Base-by-base conservation (phyloP, 2,888 invertebrate species). In the Odontomyia ornata region DNA sequence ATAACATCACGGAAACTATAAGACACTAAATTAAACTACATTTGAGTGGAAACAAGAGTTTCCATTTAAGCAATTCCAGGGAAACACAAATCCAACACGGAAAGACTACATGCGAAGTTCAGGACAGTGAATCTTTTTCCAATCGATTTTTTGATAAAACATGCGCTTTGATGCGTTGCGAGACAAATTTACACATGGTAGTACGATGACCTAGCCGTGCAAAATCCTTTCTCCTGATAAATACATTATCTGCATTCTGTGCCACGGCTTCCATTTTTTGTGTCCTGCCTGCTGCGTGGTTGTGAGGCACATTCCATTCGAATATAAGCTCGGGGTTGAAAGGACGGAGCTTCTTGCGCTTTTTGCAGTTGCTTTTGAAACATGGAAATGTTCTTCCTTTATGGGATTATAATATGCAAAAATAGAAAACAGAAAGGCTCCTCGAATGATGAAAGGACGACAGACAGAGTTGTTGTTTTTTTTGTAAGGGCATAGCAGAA, bases 261-360 rank as follows among this genome's bases (percentile, higher is more conserved):
- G 30, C 30, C 64, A 23, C 23, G 64, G 64, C n/a, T 36, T 36
- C 9, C 9, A 18, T 52, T 52, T 60, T 60, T 46, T 47, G 47
- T 47, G 13, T 18, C 56, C 15, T 13, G 23, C 25, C 18, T 13
- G 25, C 18, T n/a, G 15, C 25, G 21, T 21, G 25, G 25, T 23
- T n/a, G 15, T 13, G 21, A 60, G 25, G 18, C 25, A 25, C 1
- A 60, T 80, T 27, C 80, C 82, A 47, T n/a, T n/a, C n/a, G n/a
- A n/a, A n/a, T 82, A 83, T 21, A 81, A 80, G 27, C 87, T 2
- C 18, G 21, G 30, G 11, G 62, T 28, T n/a, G 65, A 65, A 65
- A 65, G 21, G 69, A 47, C 69, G 47, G 0, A 69, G 69, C 69
- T 25, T 21, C 47, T 25, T 69, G 69, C 69, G 23, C 69, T 46